These are phyloP conservation scores for Masnerella sp. DNA, from an alignment of 2,888 invertebrate genomes.

Conservation along the genomic window DNA sequence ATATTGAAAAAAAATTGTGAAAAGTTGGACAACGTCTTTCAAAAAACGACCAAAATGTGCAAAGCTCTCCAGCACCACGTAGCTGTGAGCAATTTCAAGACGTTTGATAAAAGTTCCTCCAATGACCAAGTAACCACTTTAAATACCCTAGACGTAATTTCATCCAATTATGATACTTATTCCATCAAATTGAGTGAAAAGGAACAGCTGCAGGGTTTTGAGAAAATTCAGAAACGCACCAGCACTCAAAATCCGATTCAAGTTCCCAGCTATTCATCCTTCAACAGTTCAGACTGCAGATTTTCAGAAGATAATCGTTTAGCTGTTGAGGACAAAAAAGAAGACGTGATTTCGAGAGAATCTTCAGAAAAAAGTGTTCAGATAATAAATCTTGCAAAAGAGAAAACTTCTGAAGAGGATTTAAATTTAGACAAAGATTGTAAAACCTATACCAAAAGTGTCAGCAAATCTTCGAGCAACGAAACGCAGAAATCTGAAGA, in stretches of 20 bases:
- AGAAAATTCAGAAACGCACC: neutral
- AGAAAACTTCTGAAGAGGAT: neutral
- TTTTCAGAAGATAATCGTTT: conserved; percentile 5
- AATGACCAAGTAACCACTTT: conserved; percentile 10
- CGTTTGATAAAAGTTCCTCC: conserved; percentile 22
- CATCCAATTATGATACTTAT: neutral
- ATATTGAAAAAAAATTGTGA: conserved; percentile 32
- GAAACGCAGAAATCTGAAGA: too few relatives aligned
- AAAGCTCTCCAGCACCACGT: conserved; percentile 24
- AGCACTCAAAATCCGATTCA: neutral
- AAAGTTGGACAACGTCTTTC: conserved; percentile 14
- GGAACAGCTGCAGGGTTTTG: neutral
- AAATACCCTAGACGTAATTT: neutral
- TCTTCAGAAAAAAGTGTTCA: neutral
- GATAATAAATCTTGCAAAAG: neutral
- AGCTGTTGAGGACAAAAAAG: neutral
- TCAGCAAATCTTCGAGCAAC: too few relatives aligned
- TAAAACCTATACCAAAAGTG: too few relatives aligned
- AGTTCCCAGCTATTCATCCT: neutral
- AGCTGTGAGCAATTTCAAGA: conserved; percentile 8
- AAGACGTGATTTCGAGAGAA: neutral
- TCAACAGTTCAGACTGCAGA: conserved; percentile 11
- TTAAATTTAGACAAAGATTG: too few relatives aligned
- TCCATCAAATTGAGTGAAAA: neutral
- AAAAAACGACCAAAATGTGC: conserved; percentile 30